These are phyloP conservation scores for Littorina saxatilis DNA, from an alignment of 1,140 invertebrate genomes.

Conservation along the genomic window DNA sequence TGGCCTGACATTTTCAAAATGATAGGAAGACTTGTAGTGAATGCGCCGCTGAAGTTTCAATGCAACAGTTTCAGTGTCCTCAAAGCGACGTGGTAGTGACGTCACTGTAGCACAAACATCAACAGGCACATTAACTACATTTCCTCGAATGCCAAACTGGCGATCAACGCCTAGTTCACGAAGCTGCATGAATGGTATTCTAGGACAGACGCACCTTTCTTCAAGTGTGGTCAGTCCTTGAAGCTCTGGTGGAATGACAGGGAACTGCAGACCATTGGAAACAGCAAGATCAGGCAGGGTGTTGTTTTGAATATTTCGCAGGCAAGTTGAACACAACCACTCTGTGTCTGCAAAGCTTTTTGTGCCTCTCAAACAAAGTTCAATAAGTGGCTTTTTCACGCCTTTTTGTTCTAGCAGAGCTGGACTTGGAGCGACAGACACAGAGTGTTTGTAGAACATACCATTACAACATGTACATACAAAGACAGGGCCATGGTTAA, in stretches of 20 bases:
- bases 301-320: not conserved
- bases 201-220: too few relatives aligned
- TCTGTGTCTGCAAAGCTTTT: not conserved
- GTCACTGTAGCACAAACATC: not conserved
- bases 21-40: conserved; percentile 8
- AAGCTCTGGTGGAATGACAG: not conserved
- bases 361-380: not conserved
- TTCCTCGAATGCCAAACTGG: not conserved
- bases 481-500: not conserved
- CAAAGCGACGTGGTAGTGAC: not conserved
- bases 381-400: too few relatives aligned
- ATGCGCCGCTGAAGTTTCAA: not conserved
- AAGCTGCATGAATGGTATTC: not conserved
- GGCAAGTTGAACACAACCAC: not conserved
- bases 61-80: not conserved
- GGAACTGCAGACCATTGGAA: not conserved
- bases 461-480: not conserved
- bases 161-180: not conserved
- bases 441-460: not conserved
- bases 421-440: not conserved
- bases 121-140: conserved; percentile 2
- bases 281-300: not conserved
- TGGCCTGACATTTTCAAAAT: conserved; percentile 1
- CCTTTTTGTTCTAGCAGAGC: not conserved
- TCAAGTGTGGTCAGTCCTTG: too few relatives aligned